Evolutionary conservation across 2,888 invertebrate species (phyloP).

Genomic region (Glaucopsyche alexis): DNA sequence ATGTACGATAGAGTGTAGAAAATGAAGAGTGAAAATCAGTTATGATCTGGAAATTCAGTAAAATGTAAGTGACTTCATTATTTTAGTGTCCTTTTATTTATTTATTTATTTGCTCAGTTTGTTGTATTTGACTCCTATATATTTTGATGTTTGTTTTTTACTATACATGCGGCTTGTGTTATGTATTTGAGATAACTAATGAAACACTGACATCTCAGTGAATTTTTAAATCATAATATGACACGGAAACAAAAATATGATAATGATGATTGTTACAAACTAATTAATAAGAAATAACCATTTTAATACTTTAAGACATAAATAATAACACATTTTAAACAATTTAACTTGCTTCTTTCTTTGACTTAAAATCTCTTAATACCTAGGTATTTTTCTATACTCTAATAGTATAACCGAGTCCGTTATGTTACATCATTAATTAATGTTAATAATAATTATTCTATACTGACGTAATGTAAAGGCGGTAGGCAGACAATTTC

Average conservation of each 20-base stretch:
- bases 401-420: conserved; percentile 79
- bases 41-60: conserved; percentile 70
- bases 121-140: not conserved
- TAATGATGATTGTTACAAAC: conserved; percentile 75
- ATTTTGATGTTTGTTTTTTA: not conserved
- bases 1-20: conserved; percentile 77
- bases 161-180: not conserved
- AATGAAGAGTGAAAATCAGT: conserved; percentile 51
- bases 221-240: conserved; percentile 55
- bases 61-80: conserved; percentile 48
- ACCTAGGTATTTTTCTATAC: conserved; percentile 70
- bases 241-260: conserved; percentile 65
- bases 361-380: conserved; percentile 79
- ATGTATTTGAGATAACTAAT: not conserved
- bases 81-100: not conserved
- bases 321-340: conserved; percentile 81
- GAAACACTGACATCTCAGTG: conserved; percentile 53
- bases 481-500: conserved; percentile 79
- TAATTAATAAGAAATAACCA: conserved; percentile 81
- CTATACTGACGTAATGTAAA: conserved; percentile 78
- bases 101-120: not conserved
- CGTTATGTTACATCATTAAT: conserved; percentile 70
- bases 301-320: conserved; percentile 81
- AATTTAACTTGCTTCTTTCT: conserved; percentile 80
- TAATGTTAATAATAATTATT: conserved; percentile 50